Percentiles rank a stretch among this genome's conserved stretches.
These are phyloP conservation scores for Trinorchestia longiramus DNA, from an alignment of 1,140 invertebrate genomes.

Conservation along the genomic window DNA sequence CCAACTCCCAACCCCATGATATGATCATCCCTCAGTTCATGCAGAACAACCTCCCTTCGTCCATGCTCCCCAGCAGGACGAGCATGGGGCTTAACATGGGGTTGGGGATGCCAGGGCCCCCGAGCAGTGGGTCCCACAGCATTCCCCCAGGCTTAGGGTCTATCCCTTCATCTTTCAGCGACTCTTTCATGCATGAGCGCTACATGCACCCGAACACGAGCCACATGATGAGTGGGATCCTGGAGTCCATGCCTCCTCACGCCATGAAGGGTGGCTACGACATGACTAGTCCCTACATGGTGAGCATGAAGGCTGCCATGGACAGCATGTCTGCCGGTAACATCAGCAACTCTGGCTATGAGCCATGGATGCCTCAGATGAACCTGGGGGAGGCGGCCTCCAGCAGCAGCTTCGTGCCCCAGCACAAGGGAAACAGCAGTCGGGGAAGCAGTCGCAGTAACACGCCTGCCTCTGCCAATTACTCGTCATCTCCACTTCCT, in stretches of 20 bases:
- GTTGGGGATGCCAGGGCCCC: neutral
- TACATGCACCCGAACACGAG: neutral
- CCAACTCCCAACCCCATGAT: neutral
- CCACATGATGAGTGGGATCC: conserved; percentile 31
- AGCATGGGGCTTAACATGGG: neutral
- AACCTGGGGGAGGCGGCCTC: neutral
- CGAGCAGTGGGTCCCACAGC: neutral
- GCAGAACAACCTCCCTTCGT: neutral
- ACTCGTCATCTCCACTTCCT: neutral
- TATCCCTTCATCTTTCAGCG: neutral
- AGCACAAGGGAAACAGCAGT: conserved; percentile 8
- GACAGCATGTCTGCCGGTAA: neutral
- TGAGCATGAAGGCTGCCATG: conserved; percentile 28
- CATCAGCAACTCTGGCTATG: neutral
- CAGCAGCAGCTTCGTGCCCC: neutral
- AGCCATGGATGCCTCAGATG: conserved; percentile 23
- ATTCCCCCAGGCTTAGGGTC: neutral
- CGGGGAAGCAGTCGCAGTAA: neutral
- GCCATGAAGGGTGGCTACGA: conserved; percentile 27
- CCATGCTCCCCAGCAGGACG: neutral
- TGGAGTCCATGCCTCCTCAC: neutral
- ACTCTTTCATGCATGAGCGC: conserved; percentile 7
- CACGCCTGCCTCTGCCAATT: conserved; percentile 26
- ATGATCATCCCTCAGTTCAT: neutral
- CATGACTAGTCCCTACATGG: neutral